These are phyloP conservation scores for Drosophila peninsularis DNA, from an alignment of 2,888 invertebrate species.

Conservation along the genomic window DNA sequence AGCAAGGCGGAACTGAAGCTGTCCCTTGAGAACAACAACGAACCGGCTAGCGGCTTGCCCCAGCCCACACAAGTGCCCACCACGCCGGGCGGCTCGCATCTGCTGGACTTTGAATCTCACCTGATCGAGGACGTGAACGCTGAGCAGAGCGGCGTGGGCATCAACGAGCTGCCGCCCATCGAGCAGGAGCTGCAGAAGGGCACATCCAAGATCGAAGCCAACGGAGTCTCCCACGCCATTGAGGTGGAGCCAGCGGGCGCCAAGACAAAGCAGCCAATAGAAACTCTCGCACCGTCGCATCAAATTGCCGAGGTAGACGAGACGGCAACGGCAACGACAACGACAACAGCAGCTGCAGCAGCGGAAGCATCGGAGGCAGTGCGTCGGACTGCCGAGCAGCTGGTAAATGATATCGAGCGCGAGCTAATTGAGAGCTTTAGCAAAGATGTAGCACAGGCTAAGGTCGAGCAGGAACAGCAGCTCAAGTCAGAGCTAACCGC, in stretches of 20 bases:
- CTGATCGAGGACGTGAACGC: conserved; percentile 82
- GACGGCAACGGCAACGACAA: conserved; percentile 56
- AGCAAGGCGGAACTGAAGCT: conserved; percentile 47
- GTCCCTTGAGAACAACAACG: conserved; percentile 43
- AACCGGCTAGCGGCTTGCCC: conserved; percentile 11
- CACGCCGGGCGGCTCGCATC: conserved; percentile 64
- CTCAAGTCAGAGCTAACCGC: conserved; percentile 51
- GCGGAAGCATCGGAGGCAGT: conserved; percentile 37
- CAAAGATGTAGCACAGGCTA: conserved; percentile 63
- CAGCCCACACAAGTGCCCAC: conserved; percentile 49
- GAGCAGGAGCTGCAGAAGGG: conserved; percentile 80
- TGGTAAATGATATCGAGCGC: conserved; percentile 74
- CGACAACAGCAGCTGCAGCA: conserved; percentile 18
- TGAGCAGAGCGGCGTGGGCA: conserved; percentile 79
- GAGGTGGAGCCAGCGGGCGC: conserved; percentile 82
- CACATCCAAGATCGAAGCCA: conserved; percentile 79
- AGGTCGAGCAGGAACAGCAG: conserved; percentile 56
- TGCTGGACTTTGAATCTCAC: conserved; percentile 84
- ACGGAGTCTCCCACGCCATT: conserved; percentile 77
- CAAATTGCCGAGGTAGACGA: conserved; percentile 72
- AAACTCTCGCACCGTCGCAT: conserved; percentile 65
- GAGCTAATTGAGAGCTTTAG: conserved; percentile 65
- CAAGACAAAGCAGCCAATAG: conserved; percentile 73
- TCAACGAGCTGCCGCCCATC: conserved; percentile 80
- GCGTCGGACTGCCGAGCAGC: conserved; percentile 68